These are phyloP conservation scores for Actinernus sp. DNA, from an alignment of 92 coral and sea anemone species.

Conservation along the genomic window DNA sequence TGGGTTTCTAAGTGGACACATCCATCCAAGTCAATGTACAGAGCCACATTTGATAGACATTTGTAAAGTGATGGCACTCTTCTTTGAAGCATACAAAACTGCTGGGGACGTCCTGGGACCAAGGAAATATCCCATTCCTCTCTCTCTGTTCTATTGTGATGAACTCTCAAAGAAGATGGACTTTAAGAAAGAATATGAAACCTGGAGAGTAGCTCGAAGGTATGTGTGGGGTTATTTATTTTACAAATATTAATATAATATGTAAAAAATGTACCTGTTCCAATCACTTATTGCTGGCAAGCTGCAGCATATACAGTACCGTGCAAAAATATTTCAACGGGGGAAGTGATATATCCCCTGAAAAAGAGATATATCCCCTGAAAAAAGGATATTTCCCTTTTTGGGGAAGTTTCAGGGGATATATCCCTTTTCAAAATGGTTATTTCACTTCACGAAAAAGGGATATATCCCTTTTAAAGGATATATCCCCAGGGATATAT, in stretches of 20 bases:
- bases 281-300: too few species aligned
- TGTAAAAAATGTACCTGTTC: background rate
- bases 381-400: too few species aligned
- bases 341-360: too few species aligned
- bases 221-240: background rate
- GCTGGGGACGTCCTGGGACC: slow-evolving; percentile 6
- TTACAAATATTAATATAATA: slow-evolving; percentile 6
- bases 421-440: too few species aligned
- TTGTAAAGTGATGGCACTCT: slow-evolving; percentile 62
- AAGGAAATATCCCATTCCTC: slow-evolving; percentile 35
- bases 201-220: slow-evolving; percentile 72
- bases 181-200: slow-evolving; percentile 94
- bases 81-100: slow-evolving; percentile 65
- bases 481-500: too few species aligned
- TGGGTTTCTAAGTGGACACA: slow-evolving; percentile 65
- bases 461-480: too few species aligned
- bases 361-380: too few species aligned
- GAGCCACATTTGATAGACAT: slow-evolving; percentile 73
- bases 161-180: slow-evolving; percentile 93
- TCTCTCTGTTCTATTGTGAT: slow-evolving; percentile 85
- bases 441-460: too few species aligned
- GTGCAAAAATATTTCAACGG: too few species aligned
- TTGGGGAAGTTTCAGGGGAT: too few species aligned
- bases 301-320: too few species aligned
- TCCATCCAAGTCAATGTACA: slow-evolving; percentile 79